phyloP scores from a whole-genome alignment of 2,888 invertebrate genomes.

The Augiades crinisus region DNA sequence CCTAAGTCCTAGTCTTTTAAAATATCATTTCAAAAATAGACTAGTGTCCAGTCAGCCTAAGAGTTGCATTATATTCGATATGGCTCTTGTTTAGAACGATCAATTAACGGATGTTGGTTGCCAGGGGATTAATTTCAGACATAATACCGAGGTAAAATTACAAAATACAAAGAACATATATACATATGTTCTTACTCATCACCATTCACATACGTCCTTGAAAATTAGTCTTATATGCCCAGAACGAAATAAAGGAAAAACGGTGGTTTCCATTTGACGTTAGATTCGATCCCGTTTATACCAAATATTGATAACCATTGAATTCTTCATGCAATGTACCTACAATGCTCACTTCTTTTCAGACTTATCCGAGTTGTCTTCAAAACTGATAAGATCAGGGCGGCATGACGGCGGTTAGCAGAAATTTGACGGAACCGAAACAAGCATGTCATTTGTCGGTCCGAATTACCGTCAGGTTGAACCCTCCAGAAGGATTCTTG shows the following conservation, averaged over 20 bases:
- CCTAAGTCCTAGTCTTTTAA: no score
- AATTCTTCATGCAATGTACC: no score
- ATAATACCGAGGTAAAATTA: neutral
- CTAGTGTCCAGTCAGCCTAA: neutral
- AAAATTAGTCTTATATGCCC: no score
- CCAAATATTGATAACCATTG: no score
- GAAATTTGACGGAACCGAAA: constrained; percentile 28
- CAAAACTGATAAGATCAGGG: neutral
- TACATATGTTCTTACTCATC: no score
- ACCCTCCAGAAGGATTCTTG: constrained; percentile 34
- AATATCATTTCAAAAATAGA: neutral
- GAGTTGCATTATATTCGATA: neutral
- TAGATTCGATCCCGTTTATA: no score
- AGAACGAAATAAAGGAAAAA: no score
- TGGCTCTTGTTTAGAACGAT: neutral
- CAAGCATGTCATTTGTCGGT: constrained; percentile 32
- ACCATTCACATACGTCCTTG: neutral
- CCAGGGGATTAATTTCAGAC: constrained; percentile 6
- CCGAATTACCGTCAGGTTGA: constrained; percentile 33
- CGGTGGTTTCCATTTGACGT: no score
- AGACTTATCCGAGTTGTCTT: no score
- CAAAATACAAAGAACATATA: no score
- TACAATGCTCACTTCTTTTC: no score
- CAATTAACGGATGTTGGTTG: constrained; percentile 3
- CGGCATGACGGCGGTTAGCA: neutral